Evolutionary conservation across 2,797 vertebrate genomes (phyloP).

Genomic region (Pempheris klunzingeri): DNA sequence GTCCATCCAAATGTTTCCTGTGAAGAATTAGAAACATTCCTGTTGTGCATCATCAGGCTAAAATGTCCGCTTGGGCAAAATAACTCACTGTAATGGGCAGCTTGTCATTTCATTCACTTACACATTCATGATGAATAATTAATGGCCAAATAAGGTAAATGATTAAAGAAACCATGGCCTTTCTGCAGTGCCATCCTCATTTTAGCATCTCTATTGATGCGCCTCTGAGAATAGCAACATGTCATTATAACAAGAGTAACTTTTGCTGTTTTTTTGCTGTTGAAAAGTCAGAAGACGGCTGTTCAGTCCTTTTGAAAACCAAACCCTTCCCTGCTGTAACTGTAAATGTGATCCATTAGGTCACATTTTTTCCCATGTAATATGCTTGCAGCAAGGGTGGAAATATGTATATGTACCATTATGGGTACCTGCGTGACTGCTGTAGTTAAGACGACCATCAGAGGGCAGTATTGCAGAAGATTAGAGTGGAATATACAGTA

Average conservation of each 20-base stretch:
- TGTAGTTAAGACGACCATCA: conserved; percentile 4
- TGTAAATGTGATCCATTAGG: not conserved
- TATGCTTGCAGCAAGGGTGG: not conserved
- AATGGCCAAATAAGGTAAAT: not conserved
- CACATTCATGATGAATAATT: conserved; percentile 1
- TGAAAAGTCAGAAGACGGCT: not conserved
- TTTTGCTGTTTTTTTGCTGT: not conserved
- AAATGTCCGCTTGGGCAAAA: not conserved
- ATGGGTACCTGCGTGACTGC: not conserved
- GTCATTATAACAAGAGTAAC: not conserved
- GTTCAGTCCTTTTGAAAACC: not conserved
- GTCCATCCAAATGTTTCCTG: not conserved
- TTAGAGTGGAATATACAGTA: not conserved
- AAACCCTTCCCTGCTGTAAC: not conserved
- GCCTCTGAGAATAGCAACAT: not conserved
- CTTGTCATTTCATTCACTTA: not conserved
- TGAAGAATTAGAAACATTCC: not conserved
- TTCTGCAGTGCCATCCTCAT: not conserved
- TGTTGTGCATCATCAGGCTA: not conserved
- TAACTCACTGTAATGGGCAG: no score
- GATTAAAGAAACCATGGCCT: not conserved
- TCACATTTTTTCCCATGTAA: not conserved
- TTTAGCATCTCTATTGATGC: not conserved
- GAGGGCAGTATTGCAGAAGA: conserved; percentile 52
- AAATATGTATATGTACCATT: not conserved